Percentiles rank a stretch among this genome's conserved stretches.
Evolutionary conservation across 2,797 vertebrate genomes (phyloP).

Genomic region (Gobionotothen gibberifrons): DNA sequence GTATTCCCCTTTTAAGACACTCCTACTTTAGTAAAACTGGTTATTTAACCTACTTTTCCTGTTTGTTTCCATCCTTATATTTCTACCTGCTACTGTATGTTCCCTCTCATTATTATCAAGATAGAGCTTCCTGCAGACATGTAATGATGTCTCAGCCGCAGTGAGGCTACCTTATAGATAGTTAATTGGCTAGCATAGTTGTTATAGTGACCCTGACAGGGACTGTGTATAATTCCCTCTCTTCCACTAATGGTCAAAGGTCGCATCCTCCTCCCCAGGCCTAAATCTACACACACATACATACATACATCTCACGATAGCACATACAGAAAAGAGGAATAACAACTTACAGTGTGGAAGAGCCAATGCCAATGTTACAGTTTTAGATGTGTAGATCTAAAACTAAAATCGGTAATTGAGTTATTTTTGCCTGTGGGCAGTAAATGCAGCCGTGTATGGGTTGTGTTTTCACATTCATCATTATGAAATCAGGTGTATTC

Average conservation of each 20-base stretch:
- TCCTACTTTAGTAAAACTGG: background rate
- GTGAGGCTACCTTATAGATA: slow-evolving; percentile 40
- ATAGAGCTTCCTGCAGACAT: slow-evolving; percentile 17
- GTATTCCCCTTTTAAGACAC: background rate
- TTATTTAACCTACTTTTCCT: slow-evolving; percentile 16
- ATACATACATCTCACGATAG: too few species aligned
- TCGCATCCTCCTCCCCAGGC: slow-evolving; percentile 1
- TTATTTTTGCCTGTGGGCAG: too few species aligned
- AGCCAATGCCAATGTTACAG: too few species aligned
- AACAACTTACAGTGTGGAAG: too few species aligned
- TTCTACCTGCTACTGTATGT: background rate
- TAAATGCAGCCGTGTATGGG: too few species aligned
- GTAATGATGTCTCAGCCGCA: slow-evolving; percentile 29
- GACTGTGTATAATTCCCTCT: slow-evolving; percentile 38
- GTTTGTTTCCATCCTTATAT: background rate
- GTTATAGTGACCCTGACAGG: slow-evolving; percentile 50
- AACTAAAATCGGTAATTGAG: too few species aligned
- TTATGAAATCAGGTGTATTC: too few species aligned
- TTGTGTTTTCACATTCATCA: too few species aligned
- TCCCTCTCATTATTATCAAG: slow-evolving; percentile 1
- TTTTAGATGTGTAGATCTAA: too few species aligned
- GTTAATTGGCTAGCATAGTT: slow-evolving; percentile 43
- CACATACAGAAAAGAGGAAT: too few species aligned
- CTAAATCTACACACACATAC: too few species aligned
- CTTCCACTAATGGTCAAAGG: slow-evolving; percentile 40